Base-by-base conservation (phyloP, 1,140 invertebrate genomes). In the Drosophila repleta region DNA sequence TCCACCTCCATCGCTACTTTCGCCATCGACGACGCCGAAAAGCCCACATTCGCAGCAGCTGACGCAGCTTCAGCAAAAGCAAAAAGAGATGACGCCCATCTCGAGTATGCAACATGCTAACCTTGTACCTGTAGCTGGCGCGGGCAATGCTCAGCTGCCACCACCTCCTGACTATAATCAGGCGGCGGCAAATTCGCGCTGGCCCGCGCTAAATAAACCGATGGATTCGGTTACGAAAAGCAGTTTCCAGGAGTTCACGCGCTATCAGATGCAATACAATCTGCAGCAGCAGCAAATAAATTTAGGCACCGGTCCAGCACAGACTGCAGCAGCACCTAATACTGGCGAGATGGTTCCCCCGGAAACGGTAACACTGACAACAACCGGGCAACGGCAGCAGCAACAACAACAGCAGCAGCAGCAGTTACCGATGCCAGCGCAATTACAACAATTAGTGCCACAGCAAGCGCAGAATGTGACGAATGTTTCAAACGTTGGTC, bases 201-300 rank as follows among this genome's bases (percentile, higher is more conserved):
- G 93, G 74, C 93, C 93, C 0, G 90, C 82, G 13, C 66, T 90
- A 10, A 91, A 93, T 11, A 93, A 93, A 52, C 92, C 92, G 7
- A 94, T 94, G 93, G 93, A 94, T 65, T 93, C 93, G 69, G 93
- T 92, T 66, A 94, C 93, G 13, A 93, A 94, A 76, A 93, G 92
- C 24, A 94, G 93, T 90, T 93, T 93, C 71, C 93, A 94, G 91
- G 94, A 94, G 73, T 94, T 94, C 80, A 93, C 93, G 49, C 92
- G 93, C 63, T 94, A 94, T 79, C 94, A 94, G 76, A 93, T 93
- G 91, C 93, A 94, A 84, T 94, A 94, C 81, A 94, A 94, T 74
- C 93, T 93, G 4, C 90, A 92, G 67, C 93, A 94, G 24, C 87
- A 90, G 41, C 82, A 88, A 68, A 67, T 84, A 6, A 64, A 53